Evolutionary conservation across 2,888 invertebrate species (phyloP), one percentile per base, ranked within the genome.

Genomic region (Drosophila heteroneura): DNA sequence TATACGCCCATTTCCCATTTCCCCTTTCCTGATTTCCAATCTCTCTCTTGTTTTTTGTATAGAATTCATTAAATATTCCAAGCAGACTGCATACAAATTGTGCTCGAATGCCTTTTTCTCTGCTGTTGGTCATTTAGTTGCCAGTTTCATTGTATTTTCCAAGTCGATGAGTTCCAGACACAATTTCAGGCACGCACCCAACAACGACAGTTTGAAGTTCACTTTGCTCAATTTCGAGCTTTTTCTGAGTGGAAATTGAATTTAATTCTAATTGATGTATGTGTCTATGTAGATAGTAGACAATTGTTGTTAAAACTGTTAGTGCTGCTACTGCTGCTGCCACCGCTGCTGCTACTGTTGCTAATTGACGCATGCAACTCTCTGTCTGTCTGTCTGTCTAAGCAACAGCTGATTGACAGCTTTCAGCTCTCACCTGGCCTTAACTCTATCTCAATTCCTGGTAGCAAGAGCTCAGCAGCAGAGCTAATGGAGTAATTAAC

Each of bases 401-500:
- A 52, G 62, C 37, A 39, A 56, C 64, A 62, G 59, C 35, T 79
- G 80, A 76, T 82, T 83, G 74, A 63, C 76, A 35, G 57, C 41
- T 47, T 37, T 19, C 26, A 37, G 52, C 54, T 61, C 81, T 60
- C 57, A 64, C 47, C 53, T 70, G 57, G 53, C 56, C 57, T 16
- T 14, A 52, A 47, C 59, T 39, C 66, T 22, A 30, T 47, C 19
- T 28, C n/a, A 35, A 22, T 32, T 28, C 32, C 35, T 37, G 54
- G 81, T 71, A 76, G 71, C 57, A 59, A 68, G 65, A 69, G 71
- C 82, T 62, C 63, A 65, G 61, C 60, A 62, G 41, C 63, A 51
- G 16, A 70, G 71, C 67, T 74, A 85, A 87, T 87, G 88, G 80
- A 87, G 87, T 87, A 87, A 87, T 90, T 87, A 90, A 75, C 74